Evolutionary conservation across 2,888 invertebrate species (phyloP).

Genomic region (Gastrophysa polygoni): DNA sequence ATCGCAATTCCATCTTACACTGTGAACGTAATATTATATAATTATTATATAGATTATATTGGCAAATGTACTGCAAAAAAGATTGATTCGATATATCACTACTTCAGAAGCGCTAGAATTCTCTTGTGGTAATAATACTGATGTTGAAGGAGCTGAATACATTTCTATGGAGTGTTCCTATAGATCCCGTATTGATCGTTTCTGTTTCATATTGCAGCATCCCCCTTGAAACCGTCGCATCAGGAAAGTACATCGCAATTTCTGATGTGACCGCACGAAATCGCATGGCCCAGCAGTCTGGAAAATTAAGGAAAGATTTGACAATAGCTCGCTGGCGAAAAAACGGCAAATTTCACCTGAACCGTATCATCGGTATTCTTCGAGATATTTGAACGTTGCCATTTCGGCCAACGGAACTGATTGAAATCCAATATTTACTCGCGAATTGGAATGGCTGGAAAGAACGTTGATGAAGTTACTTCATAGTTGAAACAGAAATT

Average conservation of each 20-base stretch:
- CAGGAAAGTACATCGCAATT: slow-evolving; percentile 29
- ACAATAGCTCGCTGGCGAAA: slow-evolving; percentile 33
- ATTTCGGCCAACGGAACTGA: neutral
- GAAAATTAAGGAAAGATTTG: slow-evolving; percentile 41
- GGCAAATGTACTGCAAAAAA: too few relatives aligned
- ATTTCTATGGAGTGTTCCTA: too few relatives aligned
- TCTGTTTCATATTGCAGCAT: slow-evolving; percentile 11
- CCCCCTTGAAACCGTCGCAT: slow-evolving; percentile 19
- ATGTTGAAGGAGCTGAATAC: too few relatives aligned
- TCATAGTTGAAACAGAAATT: neutral
- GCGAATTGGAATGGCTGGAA: neutral
- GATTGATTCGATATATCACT: too few relatives aligned
- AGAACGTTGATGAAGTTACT: neutral
- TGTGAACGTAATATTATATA: too few relatives aligned
- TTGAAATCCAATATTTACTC: neutral
- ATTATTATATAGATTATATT: too few relatives aligned
- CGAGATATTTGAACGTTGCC: slow-evolving; percentile 7
- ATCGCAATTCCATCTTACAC: too few relatives aligned
- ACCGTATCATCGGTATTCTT: slow-evolving; percentile 11
- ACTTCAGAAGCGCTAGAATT: too few relatives aligned
- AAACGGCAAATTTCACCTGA: slow-evolving; percentile 32
- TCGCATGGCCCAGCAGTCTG: slow-evolving; percentile 39
- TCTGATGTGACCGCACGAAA: slow-evolving; percentile 34
- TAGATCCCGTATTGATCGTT: neutral
- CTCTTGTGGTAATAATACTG: too few relatives aligned